Evolutionary conservation across 2,797 vertebrate genomes (phyloP).

Genomic region (Coilia nasus): DNA sequence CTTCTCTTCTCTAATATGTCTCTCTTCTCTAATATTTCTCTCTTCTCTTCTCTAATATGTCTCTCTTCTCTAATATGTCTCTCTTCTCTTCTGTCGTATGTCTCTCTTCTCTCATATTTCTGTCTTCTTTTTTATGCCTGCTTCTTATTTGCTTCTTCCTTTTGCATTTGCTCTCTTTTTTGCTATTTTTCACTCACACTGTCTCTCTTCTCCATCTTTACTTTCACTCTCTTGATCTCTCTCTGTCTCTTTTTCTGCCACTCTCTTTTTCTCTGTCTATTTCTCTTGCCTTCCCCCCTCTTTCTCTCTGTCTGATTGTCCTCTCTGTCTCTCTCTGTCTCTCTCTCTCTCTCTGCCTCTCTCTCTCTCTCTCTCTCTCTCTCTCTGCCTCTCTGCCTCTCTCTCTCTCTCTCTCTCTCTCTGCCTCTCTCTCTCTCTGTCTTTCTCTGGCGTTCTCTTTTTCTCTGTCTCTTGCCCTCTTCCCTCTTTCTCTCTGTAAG

Average conservation of each 20-base stretch:
- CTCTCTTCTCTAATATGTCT: too few relatives aligned
- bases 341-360: neutral
- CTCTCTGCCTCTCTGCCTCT: too few relatives aligned
- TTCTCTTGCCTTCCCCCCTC: neutral
- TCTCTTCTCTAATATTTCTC: too few relatives aligned
- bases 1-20: too few relatives aligned
- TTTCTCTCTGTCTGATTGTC: neutral
- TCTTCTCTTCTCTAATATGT: too few relatives aligned
- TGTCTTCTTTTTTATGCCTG: too few relatives aligned
- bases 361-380: too few relatives aligned
- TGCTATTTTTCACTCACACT: neutral
- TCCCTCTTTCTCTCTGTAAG: too few relatives aligned
- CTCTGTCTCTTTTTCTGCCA: neutral
- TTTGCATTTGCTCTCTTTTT: neutral
- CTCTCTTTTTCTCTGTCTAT: neutral
- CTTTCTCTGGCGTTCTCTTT: neutral
- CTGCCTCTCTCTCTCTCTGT: neutral
- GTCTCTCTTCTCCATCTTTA: neutral
- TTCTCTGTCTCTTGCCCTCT: too few relatives aligned
- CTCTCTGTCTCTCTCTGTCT: neutral
- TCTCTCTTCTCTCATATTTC: too few relatives aligned
- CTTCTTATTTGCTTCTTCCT: neutral
- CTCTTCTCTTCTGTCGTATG: too few relatives aligned
- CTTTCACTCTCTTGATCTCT: neutral
- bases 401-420: neutral